Base-by-base conservation (phyloP, 2,888 invertebrate genomes). In the Notodonta dromedarius region DNA sequence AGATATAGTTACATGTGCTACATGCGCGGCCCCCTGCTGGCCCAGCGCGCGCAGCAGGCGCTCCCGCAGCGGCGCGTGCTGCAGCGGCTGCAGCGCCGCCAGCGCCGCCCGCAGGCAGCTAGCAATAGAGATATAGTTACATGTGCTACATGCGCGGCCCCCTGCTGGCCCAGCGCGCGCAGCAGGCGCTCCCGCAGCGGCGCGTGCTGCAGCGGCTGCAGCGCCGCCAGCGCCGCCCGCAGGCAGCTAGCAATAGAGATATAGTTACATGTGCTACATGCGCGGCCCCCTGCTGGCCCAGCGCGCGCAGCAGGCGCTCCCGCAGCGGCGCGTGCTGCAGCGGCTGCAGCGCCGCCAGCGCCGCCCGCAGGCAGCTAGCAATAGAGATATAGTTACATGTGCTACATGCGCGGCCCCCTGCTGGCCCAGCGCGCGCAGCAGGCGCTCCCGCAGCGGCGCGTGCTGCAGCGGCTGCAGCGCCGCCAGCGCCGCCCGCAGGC, bases 61-160 rank as follows among this genome's bases (percentile, higher is more conserved):
- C 14, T 81, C 82, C 14, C 95, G 87, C 56, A 97, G 89, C 42
- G 94, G 92, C 66, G 91, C 77, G 62, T 83, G 76, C 73, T 95
- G 94, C 46, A 94, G 94, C 4, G 96, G 96, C 40, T 82, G 79
- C 58, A 98, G 91, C 77, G 97, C 97, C 60, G 94, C 94, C 24
- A 98, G 90, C 0, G 99, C 98, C 6, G 96, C 95, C 62, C 95
- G 94, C 32, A 98, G 92, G 70, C 96, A 96, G 56, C 98, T n/a
- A n/a, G 8, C 9, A 40, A 5, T 9, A 40, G 11, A 42, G 42
- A 42, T 8, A n/a, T 35, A n/a, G 35, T 32, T 5, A 35, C 53
- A 13, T 39, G 51, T 7, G 12, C 3, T 5, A 4, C 52, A 65
- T 64, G 67, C 57, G 63, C 72, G 16, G 66, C 57, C 42, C 62